Percentiles rank a stretch among this genome's conserved stretches.
These are phyloP conservation scores for Erythrolamprus reginae DNA, from an alignment of 2,113 vertebrate species.

Conservation along the genomic window DNA sequence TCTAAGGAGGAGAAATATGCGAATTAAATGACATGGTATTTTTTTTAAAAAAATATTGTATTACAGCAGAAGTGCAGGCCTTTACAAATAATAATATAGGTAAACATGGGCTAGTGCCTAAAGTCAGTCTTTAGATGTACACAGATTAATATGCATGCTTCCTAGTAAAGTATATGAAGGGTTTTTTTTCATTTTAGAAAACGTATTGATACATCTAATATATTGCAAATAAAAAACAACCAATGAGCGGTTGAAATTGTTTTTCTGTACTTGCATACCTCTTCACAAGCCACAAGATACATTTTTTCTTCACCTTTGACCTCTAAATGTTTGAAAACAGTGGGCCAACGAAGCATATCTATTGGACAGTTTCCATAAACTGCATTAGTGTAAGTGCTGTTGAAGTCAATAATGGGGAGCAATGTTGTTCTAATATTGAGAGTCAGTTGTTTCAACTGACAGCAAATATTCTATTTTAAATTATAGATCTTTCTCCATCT, in stretches of 20 bases:
- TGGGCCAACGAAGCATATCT: constrained; percentile 37
- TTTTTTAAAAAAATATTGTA: background rate
- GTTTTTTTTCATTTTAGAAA: background rate
- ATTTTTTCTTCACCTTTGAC: background rate
- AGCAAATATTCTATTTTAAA: constrained; percentile 31
- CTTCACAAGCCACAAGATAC: background rate
- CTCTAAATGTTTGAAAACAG: constrained; percentile 26
- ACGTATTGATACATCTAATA: background rate
- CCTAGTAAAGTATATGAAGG: background rate
- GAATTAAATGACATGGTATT: background rate
- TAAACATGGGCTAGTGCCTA: background rate
- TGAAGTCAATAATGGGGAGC: background rate
- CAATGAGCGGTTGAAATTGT: background rate
- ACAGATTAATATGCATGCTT: background rate
- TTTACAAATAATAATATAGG: background rate
- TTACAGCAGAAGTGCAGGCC: background rate
- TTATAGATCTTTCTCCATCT: constrained; percentile 33
- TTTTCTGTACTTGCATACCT: background rate
- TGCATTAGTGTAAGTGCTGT: constrained; percentile 51
- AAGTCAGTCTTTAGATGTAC: background rate
- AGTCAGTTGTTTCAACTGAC: background rate
- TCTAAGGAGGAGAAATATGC: background rate
- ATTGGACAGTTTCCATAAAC: constrained; percentile 41
- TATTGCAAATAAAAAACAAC: background rate
- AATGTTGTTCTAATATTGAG: constrained; percentile 7